Evolutionary conservation across 2,113 vertebrate species (phyloP).

Genomic region (Ceyx melanurus): DNA sequence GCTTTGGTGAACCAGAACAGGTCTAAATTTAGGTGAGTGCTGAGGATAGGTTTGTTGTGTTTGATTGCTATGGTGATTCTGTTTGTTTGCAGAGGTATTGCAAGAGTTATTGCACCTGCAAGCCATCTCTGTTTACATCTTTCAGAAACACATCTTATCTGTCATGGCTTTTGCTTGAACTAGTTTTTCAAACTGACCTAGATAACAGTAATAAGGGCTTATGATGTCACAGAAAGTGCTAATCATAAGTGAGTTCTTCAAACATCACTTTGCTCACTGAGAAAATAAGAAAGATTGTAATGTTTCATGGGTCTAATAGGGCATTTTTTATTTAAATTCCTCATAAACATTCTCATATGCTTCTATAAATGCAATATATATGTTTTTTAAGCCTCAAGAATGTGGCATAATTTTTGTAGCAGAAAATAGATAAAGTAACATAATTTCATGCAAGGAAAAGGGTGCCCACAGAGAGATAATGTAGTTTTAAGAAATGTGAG

Average conservation of each 20-base stretch:
- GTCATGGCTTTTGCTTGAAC: not conserved
- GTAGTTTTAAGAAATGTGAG: not conserved
- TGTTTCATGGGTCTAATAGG: not conserved
- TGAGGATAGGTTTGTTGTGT: fast-evolving
- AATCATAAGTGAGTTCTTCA: not conserved
- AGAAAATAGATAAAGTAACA: not conserved
- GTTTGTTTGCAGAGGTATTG: not conserved
- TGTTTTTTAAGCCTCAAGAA: not conserved
- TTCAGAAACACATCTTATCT: not conserved
- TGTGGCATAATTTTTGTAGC: not conserved
- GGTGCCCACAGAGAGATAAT: not conserved
- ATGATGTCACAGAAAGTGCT: not conserved
- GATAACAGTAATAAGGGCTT: not conserved
- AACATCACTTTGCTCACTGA: not conserved
- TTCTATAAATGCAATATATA: not conserved
- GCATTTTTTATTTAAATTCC: not conserved
- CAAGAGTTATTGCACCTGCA: not conserved
- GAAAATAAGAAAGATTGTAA: not conserved
- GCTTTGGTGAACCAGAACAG: not conserved
- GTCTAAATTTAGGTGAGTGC: not conserved
- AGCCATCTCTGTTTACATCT: not conserved
- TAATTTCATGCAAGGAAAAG: not conserved
- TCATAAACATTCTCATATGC: not conserved
- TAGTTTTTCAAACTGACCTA: not conserved
- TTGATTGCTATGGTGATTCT: not conserved